Base-by-base conservation (phyloP, 2,113 vertebrate genomes). In the Proterorhinus semilunaris region DNA sequence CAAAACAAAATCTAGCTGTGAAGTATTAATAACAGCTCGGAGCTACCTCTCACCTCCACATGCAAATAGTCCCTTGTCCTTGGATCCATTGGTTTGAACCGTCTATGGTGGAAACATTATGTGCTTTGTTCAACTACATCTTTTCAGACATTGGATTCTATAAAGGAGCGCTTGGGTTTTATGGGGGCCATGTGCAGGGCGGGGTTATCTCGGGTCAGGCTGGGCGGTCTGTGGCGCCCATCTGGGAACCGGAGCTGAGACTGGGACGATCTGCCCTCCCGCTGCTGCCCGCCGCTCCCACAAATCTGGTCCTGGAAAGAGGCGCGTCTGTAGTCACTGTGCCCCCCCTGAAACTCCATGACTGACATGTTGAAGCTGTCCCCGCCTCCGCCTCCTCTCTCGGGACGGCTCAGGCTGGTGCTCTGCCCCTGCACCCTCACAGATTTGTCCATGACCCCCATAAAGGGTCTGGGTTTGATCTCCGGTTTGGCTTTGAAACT, bases 391-490 rank as follows among this genome's bases (percentile, higher is more conserved):
- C 21, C 80, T 11, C 71, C 58, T 92, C 0, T 12, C 44, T 75
- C 55, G 86, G 92, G 6, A 92, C 95, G 94, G 16, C 89, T 75
- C 57, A 94, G 91, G 62, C 80, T 71, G 2, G 88, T 70, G 65
- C 69, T 65, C 27, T 94, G 90, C 71, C 90, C 94, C 63, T 96
- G 95, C 67, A 95, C 95, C 75, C 98, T 85, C 0, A 95, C 96
- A 0, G 96, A 93, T 91, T 99, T 99, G 86, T 99, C 98, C 90
- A 87, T 98, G 81, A 99, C 92, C 3, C 97, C 98, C 98, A 99
- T 99, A 47, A 99, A 99, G 0, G 93, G 92, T 36, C 93, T 88
- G 2, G 79, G 94, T 78, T 98, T 96, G 0, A 94, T 88, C 50
- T 97, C 94, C 1, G 93, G 94, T 65, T 68, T 90, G 1, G 90